Evolutionary conservation across 2,888 invertebrate genomes (phyloP).

Genomic region (Eupithecia subfuscata): DNA sequence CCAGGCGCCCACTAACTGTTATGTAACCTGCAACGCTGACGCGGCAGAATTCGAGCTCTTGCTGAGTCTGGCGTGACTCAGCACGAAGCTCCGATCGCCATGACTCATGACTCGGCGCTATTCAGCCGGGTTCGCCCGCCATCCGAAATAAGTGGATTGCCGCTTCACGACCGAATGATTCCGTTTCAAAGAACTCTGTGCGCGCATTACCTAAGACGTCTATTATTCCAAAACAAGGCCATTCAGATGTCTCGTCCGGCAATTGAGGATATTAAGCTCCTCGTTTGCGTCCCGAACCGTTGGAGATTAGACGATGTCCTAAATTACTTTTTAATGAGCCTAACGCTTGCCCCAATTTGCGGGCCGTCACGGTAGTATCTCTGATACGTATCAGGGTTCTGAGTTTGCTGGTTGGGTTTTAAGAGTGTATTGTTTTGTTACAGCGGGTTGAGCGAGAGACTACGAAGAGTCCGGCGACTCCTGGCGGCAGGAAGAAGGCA

Average conservation of each 20-base stretch:
- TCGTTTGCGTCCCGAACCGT: constrained; percentile 42
- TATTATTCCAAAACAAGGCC: constrained; percentile 42
- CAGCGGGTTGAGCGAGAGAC: constrained; percentile 78
- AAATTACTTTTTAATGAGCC: constrained; percentile 70
- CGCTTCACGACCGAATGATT: constrained; percentile 73
- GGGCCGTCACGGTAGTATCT: constrained; percentile 43
- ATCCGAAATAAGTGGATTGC: constrained; percentile 80
- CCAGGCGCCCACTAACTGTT: constrained; percentile 49
- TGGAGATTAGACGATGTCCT: constrained; percentile 61
- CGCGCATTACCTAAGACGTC: constrained; percentile 62
- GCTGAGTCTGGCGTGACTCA: constrained; percentile 70
- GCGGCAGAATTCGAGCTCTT: constrained; percentile 58
- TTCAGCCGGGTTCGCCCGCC: constrained; percentile 66
- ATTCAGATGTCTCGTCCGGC: constrained; percentile 45
- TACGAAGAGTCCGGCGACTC: constrained; percentile 76
- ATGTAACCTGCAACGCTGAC: constrained; percentile 53
- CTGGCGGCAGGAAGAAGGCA: constrained; percentile 75
- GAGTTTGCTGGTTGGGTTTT: constrained; percentile 29
- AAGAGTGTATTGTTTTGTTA: constrained; percentile 50
- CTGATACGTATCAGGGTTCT: constrained; percentile 35
- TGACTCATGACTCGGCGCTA: constrained; percentile 72
- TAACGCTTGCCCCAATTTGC: constrained; percentile 52
- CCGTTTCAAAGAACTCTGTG: constrained; percentile 67
- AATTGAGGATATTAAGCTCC: constrained; percentile 42
- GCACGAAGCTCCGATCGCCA: constrained; percentile 58